phyloP scores from a whole-genome alignment of 2,797 vertebrate species.

The Melanotaenia parkinsoni region DNA sequence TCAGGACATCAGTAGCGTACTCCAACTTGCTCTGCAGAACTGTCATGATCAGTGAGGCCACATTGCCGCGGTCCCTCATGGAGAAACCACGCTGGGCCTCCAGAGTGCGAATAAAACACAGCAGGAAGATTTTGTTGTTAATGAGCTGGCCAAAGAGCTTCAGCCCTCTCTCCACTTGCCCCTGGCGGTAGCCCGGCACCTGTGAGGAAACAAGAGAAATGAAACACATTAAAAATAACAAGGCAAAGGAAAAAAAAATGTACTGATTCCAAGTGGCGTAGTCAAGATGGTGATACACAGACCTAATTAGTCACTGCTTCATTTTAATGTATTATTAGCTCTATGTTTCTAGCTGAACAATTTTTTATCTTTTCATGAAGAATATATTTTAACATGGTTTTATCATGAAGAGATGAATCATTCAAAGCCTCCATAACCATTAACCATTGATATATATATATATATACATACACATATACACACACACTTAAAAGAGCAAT shows the following conservation, averaged over 20 bases:
- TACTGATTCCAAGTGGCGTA: slow-evolving; percentile 7
- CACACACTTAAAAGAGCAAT: slow-evolving; percentile 8
- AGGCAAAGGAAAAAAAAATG: background rate
- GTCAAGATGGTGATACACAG: slow-evolving; percentile 10
- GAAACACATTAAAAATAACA: slow-evolving; percentile 33
- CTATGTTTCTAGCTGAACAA: background rate
- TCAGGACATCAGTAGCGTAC: slow-evolving; percentile 96
- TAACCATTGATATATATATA: background rate
- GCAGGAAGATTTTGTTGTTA: slow-evolving; percentile 97
- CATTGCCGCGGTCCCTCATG: slow-evolving; percentile 96
- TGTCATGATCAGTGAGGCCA: slow-evolving; percentile 97
- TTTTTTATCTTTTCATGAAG: background rate
- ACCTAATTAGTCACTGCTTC: slow-evolving; percentile 13
- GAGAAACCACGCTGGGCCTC: slow-evolving; percentile 97
- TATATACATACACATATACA: too few species aligned
- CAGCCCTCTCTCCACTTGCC: slow-evolving; percentile 95
- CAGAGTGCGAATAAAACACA: slow-evolving; percentile 96
- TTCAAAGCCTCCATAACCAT: background rate
- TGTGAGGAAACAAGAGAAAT: slow-evolving; percentile 60
- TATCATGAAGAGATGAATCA: slow-evolving; percentile 1
- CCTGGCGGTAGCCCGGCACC: slow-evolving; percentile 97
- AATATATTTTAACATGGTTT: background rate
- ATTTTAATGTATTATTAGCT: slow-evolving; percentile 19
- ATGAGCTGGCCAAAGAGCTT: slow-evolving; percentile 98
- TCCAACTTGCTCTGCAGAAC: slow-evolving; percentile 97